phyloP scores from a whole-genome alignment of 2,888 invertebrate species.

The Apotomis capreana region DNA sequence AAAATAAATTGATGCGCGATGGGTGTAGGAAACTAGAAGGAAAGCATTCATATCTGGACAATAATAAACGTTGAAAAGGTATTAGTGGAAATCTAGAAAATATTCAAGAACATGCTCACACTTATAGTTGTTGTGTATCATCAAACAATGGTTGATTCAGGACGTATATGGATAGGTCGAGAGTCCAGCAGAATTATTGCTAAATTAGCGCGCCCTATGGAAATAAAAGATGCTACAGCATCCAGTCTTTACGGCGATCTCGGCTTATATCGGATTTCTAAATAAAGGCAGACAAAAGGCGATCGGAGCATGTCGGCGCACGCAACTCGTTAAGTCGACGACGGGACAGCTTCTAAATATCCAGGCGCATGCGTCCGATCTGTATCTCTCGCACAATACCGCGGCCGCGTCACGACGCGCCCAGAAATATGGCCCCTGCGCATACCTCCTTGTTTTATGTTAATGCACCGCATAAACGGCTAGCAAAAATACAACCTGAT shows the following conservation, averaged over 20 bases:
- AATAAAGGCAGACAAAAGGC: slow-evolving; percentile 69
- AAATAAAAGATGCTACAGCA: slow-evolving; percentile 32
- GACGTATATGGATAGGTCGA: slow-evolving; percentile 25
- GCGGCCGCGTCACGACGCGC: slow-evolving; percentile 76
- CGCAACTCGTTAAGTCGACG: slow-evolving; percentile 79
- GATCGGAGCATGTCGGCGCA: slow-evolving; percentile 69
- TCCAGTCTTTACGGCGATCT: slow-evolving; percentile 46
- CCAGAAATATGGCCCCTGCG: slow-evolving; percentile 76
- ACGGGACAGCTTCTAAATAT: slow-evolving; percentile 80
- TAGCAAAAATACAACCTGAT: slow-evolving; percentile 71
- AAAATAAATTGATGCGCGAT: too few relatives aligned
- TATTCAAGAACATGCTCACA: too few relatives aligned
- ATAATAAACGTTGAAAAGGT: too few relatives aligned
- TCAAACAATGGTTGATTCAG: background rate
- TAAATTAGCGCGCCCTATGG: slow-evolving; percentile 40
- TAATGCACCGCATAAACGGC: slow-evolving; percentile 74
- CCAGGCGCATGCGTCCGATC: slow-evolving; percentile 79
- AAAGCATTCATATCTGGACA: too few relatives aligned
- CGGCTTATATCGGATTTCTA: slow-evolving; percentile 55
- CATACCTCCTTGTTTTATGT: slow-evolving; percentile 80
- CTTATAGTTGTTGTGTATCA: too few relatives aligned
- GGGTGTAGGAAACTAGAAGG: too few relatives aligned
- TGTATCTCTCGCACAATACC: slow-evolving; percentile 81
- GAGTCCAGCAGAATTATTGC: slow-evolving; percentile 33
- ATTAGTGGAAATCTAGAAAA: too few relatives aligned